These are phyloP conservation scores for Syngnathus typhle DNA, from an alignment of 2,113 vertebrate genomes.

Conservation along the genomic window DNA sequence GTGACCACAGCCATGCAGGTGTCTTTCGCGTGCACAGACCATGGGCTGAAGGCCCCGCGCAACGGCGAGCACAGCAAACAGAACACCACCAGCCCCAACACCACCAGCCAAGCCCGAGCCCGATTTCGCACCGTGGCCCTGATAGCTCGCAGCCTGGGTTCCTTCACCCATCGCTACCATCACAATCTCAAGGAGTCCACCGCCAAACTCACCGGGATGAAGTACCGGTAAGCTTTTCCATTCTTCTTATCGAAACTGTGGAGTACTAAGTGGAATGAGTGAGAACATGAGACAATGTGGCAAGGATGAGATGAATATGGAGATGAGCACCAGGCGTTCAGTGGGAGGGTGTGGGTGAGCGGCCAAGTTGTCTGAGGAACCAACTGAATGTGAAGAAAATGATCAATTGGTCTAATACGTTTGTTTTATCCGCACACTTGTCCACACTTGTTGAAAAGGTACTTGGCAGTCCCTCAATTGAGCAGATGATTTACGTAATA, in stretches of 20 bases:
- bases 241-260: not conserved
- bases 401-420: not conserved
- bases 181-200: constrained; percentile 98
- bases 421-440: too few species aligned
- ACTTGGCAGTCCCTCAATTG: not conserved
- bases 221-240: constrained; percentile 83
- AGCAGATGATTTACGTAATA: constrained; percentile 7
- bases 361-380: constrained; percentile 14
- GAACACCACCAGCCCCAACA: constrained; percentile 82
- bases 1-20: constrained; percentile 85
- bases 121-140: constrained; percentile 96
- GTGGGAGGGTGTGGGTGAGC: constrained; percentile 36
- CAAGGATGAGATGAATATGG: constrained; percentile 16
- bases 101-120: constrained; percentile 83
- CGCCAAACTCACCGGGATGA: constrained; percentile 97
- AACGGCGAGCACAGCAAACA: constrained; percentile 94
- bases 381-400: not conserved
- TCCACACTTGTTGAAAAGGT: not conserved
- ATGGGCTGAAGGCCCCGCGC: constrained; percentile 86
- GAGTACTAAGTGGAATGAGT: not conserved
- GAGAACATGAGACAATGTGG: not conserved
- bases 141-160: constrained; percentile 92
- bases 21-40: constrained; percentile 96
- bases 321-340: constrained; percentile 43
- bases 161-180: constrained; percentile 92